Evolutionary conservation across 30 jellyfish, hydroid and myxozoan genomes (phyloP), one percentile per base, ranked within the genome.

Genomic region (Phacellophora camtschatica): DNA sequence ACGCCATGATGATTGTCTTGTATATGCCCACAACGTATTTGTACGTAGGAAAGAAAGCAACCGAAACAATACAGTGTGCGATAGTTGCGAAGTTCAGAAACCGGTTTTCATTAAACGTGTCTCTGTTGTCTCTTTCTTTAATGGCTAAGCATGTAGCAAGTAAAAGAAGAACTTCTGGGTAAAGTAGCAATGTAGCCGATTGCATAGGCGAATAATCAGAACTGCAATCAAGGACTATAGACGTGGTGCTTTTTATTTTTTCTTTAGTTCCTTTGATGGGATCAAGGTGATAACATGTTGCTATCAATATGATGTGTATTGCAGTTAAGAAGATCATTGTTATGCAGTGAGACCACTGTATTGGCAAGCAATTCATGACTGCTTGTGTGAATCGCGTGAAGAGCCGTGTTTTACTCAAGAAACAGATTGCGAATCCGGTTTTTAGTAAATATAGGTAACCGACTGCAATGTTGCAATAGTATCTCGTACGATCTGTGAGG

Each of bases 31-130:
- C 37, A 4, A 85, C 98, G 41, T 65, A 77, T 15, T 80, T 76
- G 59, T 67, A 78, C 23, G 98, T 74, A 9, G 88, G 82, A 13
- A 77, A 32, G 68, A 23, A 85, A 1, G 96, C 98, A 15, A 71
- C 86, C 13, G 71, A 83, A 8, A 90, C 80, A 18, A 90, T 75
- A 71, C 98, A 84, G 16, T 74, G 59, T 13, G 96, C 91, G 23
- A 90, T 61, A 5, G 96, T 76, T 8, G 90, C 65, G 62, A 84
- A 90, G 53, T 80, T 65, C 20, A 90, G 27, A 36, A 59, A 76
- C 42, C 77, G 84, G 24, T 84, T 54, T n/a, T 71, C 90, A 13
- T 58, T 31, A 49, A 15, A 32, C 28, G 54, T 31, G 23, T 59
- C 81, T 19, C 42, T 45, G 9, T 49, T 33, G 28, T 77, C 59